phyloP scores from a whole-genome alignment of 2,797 vertebrate genomes.

The Myotis vivesi region DNA sequence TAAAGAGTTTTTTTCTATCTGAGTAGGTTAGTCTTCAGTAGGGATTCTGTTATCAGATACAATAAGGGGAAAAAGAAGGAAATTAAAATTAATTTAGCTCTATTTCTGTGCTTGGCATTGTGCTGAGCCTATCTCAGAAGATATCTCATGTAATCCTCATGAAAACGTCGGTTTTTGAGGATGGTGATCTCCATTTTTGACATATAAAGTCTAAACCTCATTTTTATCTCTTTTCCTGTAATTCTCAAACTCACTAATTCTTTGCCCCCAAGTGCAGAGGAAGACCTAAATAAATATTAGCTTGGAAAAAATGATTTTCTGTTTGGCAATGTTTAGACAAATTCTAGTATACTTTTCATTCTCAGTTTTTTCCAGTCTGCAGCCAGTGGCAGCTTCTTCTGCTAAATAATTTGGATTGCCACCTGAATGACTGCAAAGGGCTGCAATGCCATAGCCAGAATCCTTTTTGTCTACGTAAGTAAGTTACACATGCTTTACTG shows the following conservation, averaged over 20 bases:
- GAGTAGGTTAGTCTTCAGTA: not conserved
- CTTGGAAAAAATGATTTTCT: not conserved
- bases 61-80: not conserved
- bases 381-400: not conserved
- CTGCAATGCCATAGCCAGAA: not conserved
- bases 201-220: not conserved
- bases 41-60: not conserved
- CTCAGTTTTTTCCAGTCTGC: not conserved
- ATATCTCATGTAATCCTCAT: not conserved
- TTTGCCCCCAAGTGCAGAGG: not conserved
- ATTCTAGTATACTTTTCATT: not conserved
- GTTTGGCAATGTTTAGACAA: not conserved
- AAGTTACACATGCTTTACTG: not conserved
- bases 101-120: not conserved
- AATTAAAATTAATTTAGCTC: not conserved
- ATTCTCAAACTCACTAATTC: not conserved
- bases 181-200: not conserved
- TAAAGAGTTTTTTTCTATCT: not conserved
- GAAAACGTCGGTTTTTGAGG: not conserved
- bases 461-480: not conserved
- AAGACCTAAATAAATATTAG: conserved; percentile 35
- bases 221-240: not conserved
- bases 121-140: not conserved
- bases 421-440: not conserved
- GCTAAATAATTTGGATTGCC: not conserved